These are phyloP conservation scores for Mobula birostris DNA, from an alignment of 2,113 vertebrate species.

Conservation along the genomic window DNA sequence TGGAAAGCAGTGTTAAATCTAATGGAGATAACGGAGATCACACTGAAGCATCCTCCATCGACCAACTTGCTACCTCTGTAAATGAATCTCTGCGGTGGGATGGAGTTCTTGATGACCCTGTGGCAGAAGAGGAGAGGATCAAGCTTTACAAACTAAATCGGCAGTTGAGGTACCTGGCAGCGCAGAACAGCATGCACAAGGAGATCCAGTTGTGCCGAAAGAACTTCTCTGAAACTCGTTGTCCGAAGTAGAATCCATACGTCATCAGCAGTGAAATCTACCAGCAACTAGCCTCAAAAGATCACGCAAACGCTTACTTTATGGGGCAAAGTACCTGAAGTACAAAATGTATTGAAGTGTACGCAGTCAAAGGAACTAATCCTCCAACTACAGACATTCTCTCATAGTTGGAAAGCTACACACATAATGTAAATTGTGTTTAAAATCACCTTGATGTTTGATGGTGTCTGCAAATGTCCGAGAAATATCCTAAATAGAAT, in stretches of 20 bases:
- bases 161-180: constrained; percentile 62
- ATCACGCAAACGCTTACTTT: not conserved
- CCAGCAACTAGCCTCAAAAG: not conserved
- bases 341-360: not conserved
- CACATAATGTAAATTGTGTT: not conserved
- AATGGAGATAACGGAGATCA: constrained; percentile 38
- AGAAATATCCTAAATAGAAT: not conserved
- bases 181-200: constrained; percentile 49
- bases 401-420: not conserved
- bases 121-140: constrained; percentile 68
- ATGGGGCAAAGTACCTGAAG: accelerated
- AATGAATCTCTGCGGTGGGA: constrained; percentile 74
- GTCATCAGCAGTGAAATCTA: not conserved
- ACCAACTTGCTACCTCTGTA: constrained; percentile 43
- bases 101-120: constrained; percentile 62
- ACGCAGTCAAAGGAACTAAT: not conserved
- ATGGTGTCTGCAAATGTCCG: not conserved
- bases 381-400: not conserved
- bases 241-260: accelerated
- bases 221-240: not conserved
- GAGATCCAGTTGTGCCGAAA: not conserved
- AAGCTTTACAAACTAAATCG: constrained; percentile 62
- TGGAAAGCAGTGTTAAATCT: not conserved
- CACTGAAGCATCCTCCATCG: constrained; percentile 26
- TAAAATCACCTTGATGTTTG: not conserved